Evolutionary conservation across 2,113 vertebrate species (phyloP).

Genomic region (Camelus dromedarius): DNA sequence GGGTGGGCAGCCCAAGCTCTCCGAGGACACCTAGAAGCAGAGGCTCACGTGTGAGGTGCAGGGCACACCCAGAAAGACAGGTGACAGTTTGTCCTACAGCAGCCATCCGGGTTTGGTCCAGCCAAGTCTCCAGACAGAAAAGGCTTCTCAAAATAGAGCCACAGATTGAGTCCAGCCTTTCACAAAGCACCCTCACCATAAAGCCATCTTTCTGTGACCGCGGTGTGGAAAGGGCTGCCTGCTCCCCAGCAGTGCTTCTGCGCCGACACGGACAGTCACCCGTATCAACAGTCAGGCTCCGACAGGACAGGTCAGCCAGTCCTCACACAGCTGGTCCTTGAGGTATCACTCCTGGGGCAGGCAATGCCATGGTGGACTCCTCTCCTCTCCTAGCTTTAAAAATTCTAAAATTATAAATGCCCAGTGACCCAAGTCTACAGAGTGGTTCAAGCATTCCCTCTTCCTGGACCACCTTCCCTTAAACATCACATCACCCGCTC

Average conservation of each 20-base stretch:
- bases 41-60: background rate
- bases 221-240: background rate
- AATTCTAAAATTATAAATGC: background rate
- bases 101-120: background rate
- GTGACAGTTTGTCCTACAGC: background rate
- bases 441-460: background rate
- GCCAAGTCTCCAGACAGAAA: background rate
- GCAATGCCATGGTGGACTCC: background rate
- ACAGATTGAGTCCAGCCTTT: background rate
- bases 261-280: background rate
- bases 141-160: background rate
- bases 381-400: background rate
- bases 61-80: background rate
- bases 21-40: background rate
- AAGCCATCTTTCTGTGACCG: background rate
- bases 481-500: background rate
- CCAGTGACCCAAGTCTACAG: background rate
- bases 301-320: background rate
- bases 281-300: fast-evolving
- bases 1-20: background rate
- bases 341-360: background rate
- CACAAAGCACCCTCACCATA: background rate
- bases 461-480: background rate
- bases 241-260: background rate
- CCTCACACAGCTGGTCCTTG: background rate